Evolutionary conservation across 2,888 invertebrate species (phyloP), one percentile per base, ranked within the genome.

Genomic region (Oeneis ivallda): DNA sequence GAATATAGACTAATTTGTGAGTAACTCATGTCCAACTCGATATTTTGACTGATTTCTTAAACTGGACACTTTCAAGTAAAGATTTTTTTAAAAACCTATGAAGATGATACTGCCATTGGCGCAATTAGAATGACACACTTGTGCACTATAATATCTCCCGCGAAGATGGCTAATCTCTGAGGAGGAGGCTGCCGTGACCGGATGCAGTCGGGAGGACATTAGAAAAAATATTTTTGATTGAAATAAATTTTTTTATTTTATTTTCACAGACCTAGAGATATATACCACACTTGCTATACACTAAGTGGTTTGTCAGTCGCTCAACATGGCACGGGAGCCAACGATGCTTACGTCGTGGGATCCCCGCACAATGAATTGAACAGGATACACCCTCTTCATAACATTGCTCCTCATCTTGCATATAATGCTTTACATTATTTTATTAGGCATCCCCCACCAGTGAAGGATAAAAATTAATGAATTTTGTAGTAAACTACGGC

Each of bases 261-360:
- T 75, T 72, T 86, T 90, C 92, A 68, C 88, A 97, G 97, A 81
- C 93, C 94, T 58, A 93, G 96, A 74, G 99, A 99, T 91, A 94
- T 96, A 72, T 99, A 99, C 85, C 99, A 99, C 86, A 98, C 99
- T 0, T 99, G 99, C 86, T 99, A 99, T 81, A 95, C 96, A 1
- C 90, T 99, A 56, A 98, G 98, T 87, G 99, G 99, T 4, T 92
- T 99, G 54, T 96, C 99, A 15, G 94, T 99, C 67, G 96, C 99
- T 2, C 99, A 99, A 83, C 96, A 97, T 83, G 91, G 92, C 52
- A 86, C 86, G 4, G 88, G 90, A 6, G 80, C 81, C 6, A 83
- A 86, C 15, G 87, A 93, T 65, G 90, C 93, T 1, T 86, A 91
- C 67, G 85, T 96, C 56, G 88, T 96, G 37, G 96, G 97, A 8